Base-by-base conservation (phyloP, 1,140 invertebrate species). In the Drosophila arizonae region DNA sequence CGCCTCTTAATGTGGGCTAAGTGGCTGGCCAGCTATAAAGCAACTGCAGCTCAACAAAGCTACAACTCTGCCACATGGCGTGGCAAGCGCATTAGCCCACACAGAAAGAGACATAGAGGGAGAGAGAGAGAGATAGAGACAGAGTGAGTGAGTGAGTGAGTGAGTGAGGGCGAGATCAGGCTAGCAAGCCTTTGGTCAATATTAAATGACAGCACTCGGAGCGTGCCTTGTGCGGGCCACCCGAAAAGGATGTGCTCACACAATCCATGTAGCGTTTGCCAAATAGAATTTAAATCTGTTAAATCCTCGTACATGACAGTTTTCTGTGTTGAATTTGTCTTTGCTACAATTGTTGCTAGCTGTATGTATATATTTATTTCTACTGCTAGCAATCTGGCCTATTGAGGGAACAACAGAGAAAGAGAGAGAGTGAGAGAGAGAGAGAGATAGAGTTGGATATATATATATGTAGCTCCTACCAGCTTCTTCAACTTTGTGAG, bases 241-340 rank as follows among this genome's bases (percentile, higher is more conserved):
- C 66, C 26, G 15, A 30, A 55, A 48, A 54, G 46, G 48, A 64
- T 54, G 46, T 21, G 21, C 45, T 15, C n/a, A 3, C 51, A 17
- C 8, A 52, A 17, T 68, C 54, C 48, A 63, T 33, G 39, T 46
- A 39, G 51, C 45, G 43, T 64, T 72, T 75, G 61, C 63, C 74
- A 81, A 86, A 87, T 88, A 88, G 82, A 87, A 87, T 88, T 88
- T 82, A 88, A 88, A 88, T 88, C 84, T 88, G 69, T 76, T 87
- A 88, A 87, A 70, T 88, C 84, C 76, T 67, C 72, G 76, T 82
- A 79, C 84, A 87, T 88, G 82, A 82, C 84, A 87, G 79, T 87
- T 82, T 78, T 69, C 77, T 57, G 46, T 86, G 75, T 60, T 85
- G 63, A 75, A 73, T 70, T 63, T 72, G 62, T 63, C 62, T 71